Percentiles rank a stretch among this genome's conserved stretches.
Conservation (phyloP, 2,888 invertebrate genomes). For the Siphonodentalium dalli region DNA sequence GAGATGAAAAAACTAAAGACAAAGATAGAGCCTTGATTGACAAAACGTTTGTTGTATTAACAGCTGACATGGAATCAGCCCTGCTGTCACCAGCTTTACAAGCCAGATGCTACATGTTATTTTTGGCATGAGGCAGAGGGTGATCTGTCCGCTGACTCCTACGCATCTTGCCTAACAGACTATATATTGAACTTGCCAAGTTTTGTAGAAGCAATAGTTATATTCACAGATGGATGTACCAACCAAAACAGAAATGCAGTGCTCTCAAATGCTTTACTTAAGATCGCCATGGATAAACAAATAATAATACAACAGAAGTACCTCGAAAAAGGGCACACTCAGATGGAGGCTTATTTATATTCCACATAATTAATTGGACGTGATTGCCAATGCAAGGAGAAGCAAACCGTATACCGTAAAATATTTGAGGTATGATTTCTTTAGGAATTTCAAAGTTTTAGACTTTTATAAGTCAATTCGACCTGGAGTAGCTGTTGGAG, state of each 20-base stretch:
- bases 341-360: slow-evolving; percentile 25
- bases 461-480: slow-evolving; percentile 12
- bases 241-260: slow-evolving; percentile 22
- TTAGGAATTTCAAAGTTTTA: slow-evolving; percentile 11
- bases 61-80: slow-evolving; percentile 20
- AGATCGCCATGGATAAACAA: slow-evolving; percentile 6
- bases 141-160: slow-evolving; percentile 15
- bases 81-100: slow-evolving; percentile 16
- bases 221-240: slow-evolving; percentile 22
- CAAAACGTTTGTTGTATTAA: slow-evolving; percentile 3
- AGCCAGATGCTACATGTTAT: slow-evolving; percentile 20
- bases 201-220: slow-evolving; percentile 9
- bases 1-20: slow-evolving; percentile 7
- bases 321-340: slow-evolving; percentile 24
- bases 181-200: slow-evolving; percentile 3
- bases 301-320: slow-evolving; percentile 18
- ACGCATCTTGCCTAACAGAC: slow-evolving; percentile 13
- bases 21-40: slow-evolving; percentile 5
- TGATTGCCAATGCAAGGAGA: slow-evolving; percentile 1
- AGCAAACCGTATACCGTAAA: slow-evolving; percentile 14
- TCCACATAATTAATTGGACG: slow-evolving; percentile 16
- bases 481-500: slow-evolving; percentile 15
- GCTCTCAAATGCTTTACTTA: slow-evolving; percentile 16
- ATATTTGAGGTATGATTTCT: slow-evolving; percentile 16
- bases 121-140: slow-evolving; percentile 24